phyloP scores from a whole-genome alignment of 2,797 vertebrate genomes.

The Cephalopachus bancanus region DNA sequence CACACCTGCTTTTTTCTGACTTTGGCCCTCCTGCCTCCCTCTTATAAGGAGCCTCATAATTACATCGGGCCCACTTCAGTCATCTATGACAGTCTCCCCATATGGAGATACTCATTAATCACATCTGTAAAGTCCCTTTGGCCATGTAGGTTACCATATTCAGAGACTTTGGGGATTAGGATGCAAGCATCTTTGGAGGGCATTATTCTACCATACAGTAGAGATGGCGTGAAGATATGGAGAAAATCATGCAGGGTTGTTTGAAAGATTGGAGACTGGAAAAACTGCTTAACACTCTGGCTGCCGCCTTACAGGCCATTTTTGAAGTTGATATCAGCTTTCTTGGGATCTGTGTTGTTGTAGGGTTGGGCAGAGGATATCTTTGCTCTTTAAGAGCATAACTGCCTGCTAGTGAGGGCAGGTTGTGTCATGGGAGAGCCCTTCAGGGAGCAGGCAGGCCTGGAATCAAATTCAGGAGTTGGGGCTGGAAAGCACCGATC shows the following conservation, averaged over 20 bases:
- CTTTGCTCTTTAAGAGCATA: background rate
- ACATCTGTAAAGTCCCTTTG: background rate
- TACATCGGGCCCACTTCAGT: background rate
- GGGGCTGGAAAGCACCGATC: background rate
- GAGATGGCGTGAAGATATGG: background rate
- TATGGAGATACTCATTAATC: background rate
- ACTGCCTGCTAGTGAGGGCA: background rate
- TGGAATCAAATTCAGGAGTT: background rate
- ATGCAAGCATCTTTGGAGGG: background rate
- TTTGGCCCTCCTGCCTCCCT: background rate
- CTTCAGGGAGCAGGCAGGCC: background rate
- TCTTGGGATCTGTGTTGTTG: background rate
- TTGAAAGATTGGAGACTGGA: background rate
- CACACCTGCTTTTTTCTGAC: background rate
- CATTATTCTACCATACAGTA: background rate
- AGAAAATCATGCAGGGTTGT: background rate
- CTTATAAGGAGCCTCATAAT: background rate
- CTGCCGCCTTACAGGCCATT: background rate
- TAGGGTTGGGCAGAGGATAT: background rate
- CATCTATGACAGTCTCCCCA: background rate
- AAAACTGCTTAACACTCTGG: too few relatives aligned
- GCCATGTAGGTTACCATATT: background rate
- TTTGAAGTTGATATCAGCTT: background rate
- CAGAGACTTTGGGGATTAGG: background rate
- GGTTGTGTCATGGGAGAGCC: background rate